Conservation (phyloP, 1,140 invertebrate species). For the Glossosoma conforme region DNA sequence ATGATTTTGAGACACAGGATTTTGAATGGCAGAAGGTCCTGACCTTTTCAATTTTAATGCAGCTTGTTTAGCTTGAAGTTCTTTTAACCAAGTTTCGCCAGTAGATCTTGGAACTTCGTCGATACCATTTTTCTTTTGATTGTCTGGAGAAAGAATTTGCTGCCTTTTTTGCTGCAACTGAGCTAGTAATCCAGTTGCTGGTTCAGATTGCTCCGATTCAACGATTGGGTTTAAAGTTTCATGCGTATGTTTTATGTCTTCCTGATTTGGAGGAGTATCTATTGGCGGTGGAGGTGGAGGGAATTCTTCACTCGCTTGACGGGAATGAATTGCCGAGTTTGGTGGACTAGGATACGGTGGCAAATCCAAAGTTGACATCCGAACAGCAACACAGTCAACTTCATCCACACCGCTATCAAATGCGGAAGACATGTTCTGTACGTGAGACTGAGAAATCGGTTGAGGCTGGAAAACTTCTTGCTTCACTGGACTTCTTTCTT, state of each 20-base stretch:
- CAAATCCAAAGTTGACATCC: constrained; percentile 41
- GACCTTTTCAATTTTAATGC: constrained; percentile 57
- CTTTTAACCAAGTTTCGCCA: constrained; percentile 67
- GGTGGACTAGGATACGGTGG: constrained; percentile 76
- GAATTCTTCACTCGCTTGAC: constrained; percentile 84
- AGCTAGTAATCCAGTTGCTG: constrained; percentile 57
- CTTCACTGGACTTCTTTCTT: constrained; percentile 67
- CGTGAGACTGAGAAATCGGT: constrained; percentile 37
- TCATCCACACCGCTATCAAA: constrained; percentile 55
- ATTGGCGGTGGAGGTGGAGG: constrained; percentile 78
- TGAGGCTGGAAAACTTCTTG: constrained; percentile 36
- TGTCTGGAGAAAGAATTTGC: constrained; percentile 58
- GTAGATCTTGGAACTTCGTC: constrained; percentile 39
- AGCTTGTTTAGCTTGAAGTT: constrained; percentile 72
- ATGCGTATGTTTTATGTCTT: constrained; percentile 45
- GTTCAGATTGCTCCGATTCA: constrained; percentile 38
- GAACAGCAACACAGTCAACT: constrained; percentile 48
- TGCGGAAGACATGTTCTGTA: constrained; percentile 41
- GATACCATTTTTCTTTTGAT: constrained; percentile 36
- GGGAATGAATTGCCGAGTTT: constrained; percentile 69
- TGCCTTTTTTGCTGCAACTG: constrained; percentile 73
- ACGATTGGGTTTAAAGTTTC: constrained; percentile 32
- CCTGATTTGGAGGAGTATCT: constrained; percentile 56
- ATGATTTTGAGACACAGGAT: constrained; percentile 10
- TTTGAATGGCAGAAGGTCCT: constrained; percentile 35